Conservation (phyloP, 2,888 invertebrate species). For the Drosophila tripunctata region DNA sequence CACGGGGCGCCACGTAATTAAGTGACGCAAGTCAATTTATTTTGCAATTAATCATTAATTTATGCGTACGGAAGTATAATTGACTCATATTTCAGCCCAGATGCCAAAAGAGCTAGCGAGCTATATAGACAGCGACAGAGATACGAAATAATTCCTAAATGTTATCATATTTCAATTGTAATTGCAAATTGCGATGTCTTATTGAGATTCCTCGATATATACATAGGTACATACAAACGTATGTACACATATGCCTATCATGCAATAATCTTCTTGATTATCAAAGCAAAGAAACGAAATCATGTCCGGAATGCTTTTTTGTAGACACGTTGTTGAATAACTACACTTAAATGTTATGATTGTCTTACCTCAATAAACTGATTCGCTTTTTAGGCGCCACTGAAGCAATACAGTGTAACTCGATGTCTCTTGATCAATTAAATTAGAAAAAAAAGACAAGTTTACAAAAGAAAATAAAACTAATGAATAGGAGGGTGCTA, state of each 20-base stretch:
- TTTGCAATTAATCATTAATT: slow-evolving; percentile 82
- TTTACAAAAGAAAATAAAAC: too few species aligned
- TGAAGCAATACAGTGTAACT: neutral
- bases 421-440: too few species aligned
- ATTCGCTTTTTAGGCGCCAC: neutral
- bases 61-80: slow-evolving; percentile 77
- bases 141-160: slow-evolving; percentile 13
- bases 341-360: neutral
- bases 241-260: too few species aligned
- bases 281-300: neutral
- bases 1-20: slow-evolving; percentile 64
- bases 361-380: neutral
- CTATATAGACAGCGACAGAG: neutral
- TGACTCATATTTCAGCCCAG: slow-evolving; percentile 73
- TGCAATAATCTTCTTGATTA: neutral
- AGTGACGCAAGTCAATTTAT: slow-evolving; percentile 82
- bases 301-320: neutral
- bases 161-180: slow-evolving; percentile 50
- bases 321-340: neutral
- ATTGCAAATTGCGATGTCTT: slow-evolving; percentile 22
- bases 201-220: neutral
- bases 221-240: too few species aligned
- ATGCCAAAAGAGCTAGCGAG: slow-evolving; percentile 18
- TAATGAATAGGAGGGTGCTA: too few species aligned
- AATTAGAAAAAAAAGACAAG: too few species aligned